Conservation (phyloP, 2,797 vertebrate species). For the Acropternis orthonyx region DNA sequence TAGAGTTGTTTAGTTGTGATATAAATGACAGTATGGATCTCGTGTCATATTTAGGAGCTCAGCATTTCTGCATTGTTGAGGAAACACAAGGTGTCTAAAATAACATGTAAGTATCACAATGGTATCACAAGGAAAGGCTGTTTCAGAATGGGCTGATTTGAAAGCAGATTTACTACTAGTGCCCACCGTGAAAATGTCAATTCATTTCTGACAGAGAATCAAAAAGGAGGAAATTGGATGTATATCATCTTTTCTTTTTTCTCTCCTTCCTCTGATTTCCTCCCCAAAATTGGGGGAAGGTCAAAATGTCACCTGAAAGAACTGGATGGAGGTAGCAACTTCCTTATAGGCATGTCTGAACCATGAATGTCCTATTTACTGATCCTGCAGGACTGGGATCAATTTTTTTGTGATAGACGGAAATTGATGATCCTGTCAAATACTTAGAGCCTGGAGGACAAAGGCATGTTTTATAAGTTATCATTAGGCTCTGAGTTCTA, state of each 20-base stretch:
- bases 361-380: not conserved
- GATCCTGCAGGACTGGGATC: not conserved
- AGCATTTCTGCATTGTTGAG: not conserved
- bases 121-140: not conserved
- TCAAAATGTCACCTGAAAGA: not conserved
- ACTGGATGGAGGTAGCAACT: not conserved
- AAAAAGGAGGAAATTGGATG: not conserved
- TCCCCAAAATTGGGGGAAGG: not conserved
- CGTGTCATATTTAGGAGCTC: not conserved
- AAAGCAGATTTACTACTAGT: not conserved
- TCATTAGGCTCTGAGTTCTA: not conserved
- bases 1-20: not conserved
- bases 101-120: not conserved
- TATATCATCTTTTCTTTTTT: not conserved
- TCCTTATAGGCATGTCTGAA: not conserved
- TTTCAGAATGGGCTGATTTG: not conserved
- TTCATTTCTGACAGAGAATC: not conserved
- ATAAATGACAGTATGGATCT: not conserved
- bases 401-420: not conserved
- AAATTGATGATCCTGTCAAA: constrained; percentile 4
- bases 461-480: not conserved
- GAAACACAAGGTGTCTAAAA: not conserved
- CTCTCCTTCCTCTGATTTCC: not conserved
- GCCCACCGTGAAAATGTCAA: not conserved
- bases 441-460: not conserved